phyloP scores from a whole-genome alignment of 30 jellyfish, hydroid and myxozoan genomes.

The Aurelia sp. region DNA sequence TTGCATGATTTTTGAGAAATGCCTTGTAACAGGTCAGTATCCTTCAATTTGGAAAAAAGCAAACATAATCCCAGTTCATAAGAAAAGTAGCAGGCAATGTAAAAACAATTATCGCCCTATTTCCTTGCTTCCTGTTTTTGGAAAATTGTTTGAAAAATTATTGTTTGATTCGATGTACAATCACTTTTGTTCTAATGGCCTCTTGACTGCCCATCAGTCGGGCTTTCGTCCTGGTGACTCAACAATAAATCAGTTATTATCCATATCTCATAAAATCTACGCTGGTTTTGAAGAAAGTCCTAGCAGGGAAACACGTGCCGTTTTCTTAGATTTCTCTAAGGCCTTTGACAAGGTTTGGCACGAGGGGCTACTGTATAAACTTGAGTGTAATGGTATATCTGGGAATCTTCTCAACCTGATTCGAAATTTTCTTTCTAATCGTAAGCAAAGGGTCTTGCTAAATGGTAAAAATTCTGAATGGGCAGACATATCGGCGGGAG shows the following conservation, averaged over 20 bases:
- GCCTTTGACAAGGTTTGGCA: constrained; percentile 52
- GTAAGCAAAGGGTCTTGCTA: constrained; percentile 39
- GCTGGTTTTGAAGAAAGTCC: constrained; percentile 50
- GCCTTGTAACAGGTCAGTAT: constrained; percentile 34
- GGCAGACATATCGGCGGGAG: constrained; percentile 58
- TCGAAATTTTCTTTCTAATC: constrained; percentile 25
- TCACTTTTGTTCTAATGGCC: constrained; percentile 50
- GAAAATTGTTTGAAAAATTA: constrained; percentile 70
- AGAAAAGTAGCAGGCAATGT: constrained; percentile 57
- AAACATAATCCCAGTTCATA: constrained; percentile 53
- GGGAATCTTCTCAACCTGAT: constrained; percentile 26
- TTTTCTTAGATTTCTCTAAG: constrained; percentile 34
- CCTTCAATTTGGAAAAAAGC: constrained; percentile 59
- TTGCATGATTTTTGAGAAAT: constrained; percentile 27
- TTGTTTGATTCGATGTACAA: constrained; percentile 44
- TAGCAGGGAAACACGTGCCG: constrained; percentile 40
- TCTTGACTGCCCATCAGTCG: constrained; percentile 56
- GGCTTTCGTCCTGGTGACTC: constrained; percentile 67
- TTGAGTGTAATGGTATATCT: constrained; percentile 35
- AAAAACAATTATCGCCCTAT: constrained; percentile 40
- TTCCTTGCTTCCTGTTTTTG: constrained; percentile 59
- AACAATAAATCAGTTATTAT: constrained; percentile 24
- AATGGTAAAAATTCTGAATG: constrained; percentile 50
- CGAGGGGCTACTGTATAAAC: constrained; percentile 37
- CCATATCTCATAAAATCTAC: constrained; percentile 45